These are phyloP conservation scores for Catharus ustulatus DNA, from an alignment of 2,797 vertebrate species.

Conservation along the genomic window DNA sequence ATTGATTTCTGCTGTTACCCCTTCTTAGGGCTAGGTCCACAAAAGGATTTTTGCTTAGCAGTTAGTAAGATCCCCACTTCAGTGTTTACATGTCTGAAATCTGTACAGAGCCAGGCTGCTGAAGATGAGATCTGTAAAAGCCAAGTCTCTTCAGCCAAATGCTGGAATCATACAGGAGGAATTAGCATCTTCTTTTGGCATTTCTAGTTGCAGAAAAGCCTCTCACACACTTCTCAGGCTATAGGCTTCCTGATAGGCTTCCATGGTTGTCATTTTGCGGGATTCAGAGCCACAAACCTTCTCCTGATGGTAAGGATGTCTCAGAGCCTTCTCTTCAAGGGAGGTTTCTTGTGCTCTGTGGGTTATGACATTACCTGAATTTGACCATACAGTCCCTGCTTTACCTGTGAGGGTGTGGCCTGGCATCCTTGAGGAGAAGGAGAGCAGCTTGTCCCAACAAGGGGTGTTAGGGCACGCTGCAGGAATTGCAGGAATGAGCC, in stretches of 20 bases:
- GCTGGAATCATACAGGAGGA: neutral
- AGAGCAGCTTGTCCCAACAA: neutral
- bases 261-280: neutral
- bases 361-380: neutral
- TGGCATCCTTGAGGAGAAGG: neutral
- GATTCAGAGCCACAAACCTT: neutral
- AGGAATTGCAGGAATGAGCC: neutral
- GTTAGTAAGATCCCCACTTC: neutral
- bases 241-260: neutral
- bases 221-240: neutral
- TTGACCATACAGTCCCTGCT: neutral
- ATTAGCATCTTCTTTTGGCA: neutral
- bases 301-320: neutral
- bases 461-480: rapidly evolving
- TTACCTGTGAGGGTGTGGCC: neutral
- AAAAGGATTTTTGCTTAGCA: neutral
- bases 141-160: neutral
- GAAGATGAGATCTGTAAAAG: neutral
- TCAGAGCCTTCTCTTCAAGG: neutral
- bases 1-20: neutral
- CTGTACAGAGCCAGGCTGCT: neutral
- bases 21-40: neutral
- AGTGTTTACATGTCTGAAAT: neutral
- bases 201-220: neutral
- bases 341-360: neutral